A percentile compares a stretch with the other conserved stretches of the same genome.
These are phyloP conservation scores for Chaenogobius annularis DNA, from an alignment of 2,113 vertebrate species.

Conservation along the genomic window DNA sequence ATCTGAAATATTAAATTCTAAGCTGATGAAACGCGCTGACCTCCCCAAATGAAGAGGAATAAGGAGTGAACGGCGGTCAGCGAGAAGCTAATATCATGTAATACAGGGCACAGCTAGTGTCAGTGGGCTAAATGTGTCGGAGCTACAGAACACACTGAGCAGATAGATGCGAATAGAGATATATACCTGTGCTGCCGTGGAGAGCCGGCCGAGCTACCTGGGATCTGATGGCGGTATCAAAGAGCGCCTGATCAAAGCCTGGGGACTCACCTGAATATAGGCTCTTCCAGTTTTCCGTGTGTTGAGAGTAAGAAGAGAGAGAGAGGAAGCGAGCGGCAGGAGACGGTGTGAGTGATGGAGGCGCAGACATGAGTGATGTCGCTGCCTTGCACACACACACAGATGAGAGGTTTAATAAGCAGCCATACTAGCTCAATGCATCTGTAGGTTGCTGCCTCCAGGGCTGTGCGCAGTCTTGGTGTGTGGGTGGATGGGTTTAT, in stretches of 20 bases:
- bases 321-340: constrained; percentile 3
- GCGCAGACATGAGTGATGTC: constrained; percentile 65
- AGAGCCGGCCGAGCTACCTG: constrained; percentile 44
- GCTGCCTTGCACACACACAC: constrained; percentile 50
- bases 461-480: constrained; percentile 70
- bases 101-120: constrained; percentile 8
- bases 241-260: constrained; percentile 66
- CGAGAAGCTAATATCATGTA: constrained; percentile 8
- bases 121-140: not conserved
- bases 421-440: constrained; percentile 75
- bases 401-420: constrained; percentile 75
- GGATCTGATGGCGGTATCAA: constrained; percentile 64
- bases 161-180: constrained; percentile 41
- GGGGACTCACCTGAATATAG: constrained; percentile 64
- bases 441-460: constrained; percentile 75
- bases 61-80: not conserved
- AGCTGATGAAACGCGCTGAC: constrained; percentile 23
- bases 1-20: constrained; percentile 11
- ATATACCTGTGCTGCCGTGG: constrained; percentile 3
- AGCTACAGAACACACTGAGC: constrained; percentile 20
- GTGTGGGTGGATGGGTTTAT: constrained; percentile 73
- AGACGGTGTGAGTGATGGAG: constrained; percentile 54
- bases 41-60: constrained; percentile 4
- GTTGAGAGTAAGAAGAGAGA: too few relatives aligned
- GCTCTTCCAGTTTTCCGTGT: constrained; percentile 32